A percentile compares a stretch with the other conserved stretches of the same genome.
Evolutionary conservation across 2,888 invertebrate genomes (phyloP).

Genomic region (Nematopogon swammerdamellus): DNA sequence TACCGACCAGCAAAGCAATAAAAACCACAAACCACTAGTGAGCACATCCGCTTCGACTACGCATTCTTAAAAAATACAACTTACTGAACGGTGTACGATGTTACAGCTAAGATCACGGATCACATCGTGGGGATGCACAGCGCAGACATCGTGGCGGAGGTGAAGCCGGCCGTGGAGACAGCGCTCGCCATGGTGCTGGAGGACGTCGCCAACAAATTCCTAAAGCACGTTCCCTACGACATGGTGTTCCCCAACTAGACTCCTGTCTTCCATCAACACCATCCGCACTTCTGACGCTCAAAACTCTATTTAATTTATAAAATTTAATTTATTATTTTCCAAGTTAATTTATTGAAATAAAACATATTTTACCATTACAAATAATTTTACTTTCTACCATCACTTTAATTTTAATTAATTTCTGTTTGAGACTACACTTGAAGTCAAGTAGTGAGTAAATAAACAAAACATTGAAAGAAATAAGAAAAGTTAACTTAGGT

Average conservation of each 20-base stretch:
- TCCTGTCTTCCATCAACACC: neutral
- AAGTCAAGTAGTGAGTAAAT: too few relatives aligned
- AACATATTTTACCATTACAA: too few relatives aligned
- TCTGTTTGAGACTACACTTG: too few relatives aligned
- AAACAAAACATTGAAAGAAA: too few relatives aligned
- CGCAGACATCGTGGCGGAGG: slow-evolving; percentile 49
- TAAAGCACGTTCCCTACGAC: slow-evolving; percentile 40
- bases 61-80: too few relatives aligned
- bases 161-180: slow-evolving; percentile 58
- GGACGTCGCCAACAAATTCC: slow-evolving; percentile 54
- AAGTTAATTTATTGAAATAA: too few relatives aligned
- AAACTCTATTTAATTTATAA: neutral
- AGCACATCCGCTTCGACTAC: too few relatives aligned
- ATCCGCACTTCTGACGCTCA: slow-evolving; percentile 5
- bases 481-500: too few relatives aligned
- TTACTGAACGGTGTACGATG: neutral
- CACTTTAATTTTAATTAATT: too few relatives aligned
- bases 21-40: too few relatives aligned
- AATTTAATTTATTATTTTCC: neutral
- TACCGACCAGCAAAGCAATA: too few relatives aligned
- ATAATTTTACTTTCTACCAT: too few relatives aligned
- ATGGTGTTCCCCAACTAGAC: slow-evolving; percentile 41
- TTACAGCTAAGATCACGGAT: slow-evolving; percentile 58
- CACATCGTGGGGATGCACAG: slow-evolving; percentile 59
- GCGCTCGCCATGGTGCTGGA: slow-evolving; percentile 57